A percentile compares a stretch with the other conserved stretches of the same genome.
phyloP scores from a whole-genome alignment of 2,888 invertebrate species.

The Pseudolycoriella hygida region DNA sequence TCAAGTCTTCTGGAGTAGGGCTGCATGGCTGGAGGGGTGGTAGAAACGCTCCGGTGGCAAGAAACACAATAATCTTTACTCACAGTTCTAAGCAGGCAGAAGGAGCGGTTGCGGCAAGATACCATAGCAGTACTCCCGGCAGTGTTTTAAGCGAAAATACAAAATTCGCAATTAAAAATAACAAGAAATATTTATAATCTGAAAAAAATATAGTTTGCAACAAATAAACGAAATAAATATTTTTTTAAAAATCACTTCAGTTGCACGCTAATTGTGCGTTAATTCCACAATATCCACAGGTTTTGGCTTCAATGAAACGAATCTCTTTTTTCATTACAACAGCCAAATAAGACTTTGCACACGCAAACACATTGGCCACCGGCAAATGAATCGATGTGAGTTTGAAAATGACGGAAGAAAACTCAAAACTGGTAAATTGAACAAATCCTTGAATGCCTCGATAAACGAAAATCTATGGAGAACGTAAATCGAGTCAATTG shows the following conservation, averaged over 20 bases:
- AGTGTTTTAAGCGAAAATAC: too few relatives aligned
- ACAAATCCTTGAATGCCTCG: constrained; percentile 26
- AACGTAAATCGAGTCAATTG: neutral
- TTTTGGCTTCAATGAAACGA: constrained; percentile 18
- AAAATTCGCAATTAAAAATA: too few relatives aligned
- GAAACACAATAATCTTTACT: too few relatives aligned
- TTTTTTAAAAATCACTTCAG: neutral
- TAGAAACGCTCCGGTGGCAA: too few relatives aligned
- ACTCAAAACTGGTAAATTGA: constrained; percentile 17
- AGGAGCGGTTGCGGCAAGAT: too few relatives aligned
- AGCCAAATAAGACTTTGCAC: constrained; percentile 14
- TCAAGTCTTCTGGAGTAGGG: too few relatives aligned
- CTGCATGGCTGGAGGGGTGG: too few relatives aligned
- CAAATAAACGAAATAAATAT: too few relatives aligned
- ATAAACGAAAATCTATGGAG: constrained; percentile 14
- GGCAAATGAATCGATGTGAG: constrained; percentile 14
- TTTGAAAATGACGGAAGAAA: constrained; percentile 8
- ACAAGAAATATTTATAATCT: too few relatives aligned
- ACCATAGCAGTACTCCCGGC: too few relatives aligned
- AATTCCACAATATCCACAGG: constrained; percentile 13
- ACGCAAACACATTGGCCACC: constrained; percentile 10
- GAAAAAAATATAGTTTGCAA: too few relatives aligned
- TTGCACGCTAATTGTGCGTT: neutral
- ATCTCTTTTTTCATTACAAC: constrained; percentile 13
- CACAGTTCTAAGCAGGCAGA: too few relatives aligned